Evolutionary conservation across 2,113 vertebrate genomes (phyloP).

Genomic region (Ictidomys tridecemlineatus): DNA sequence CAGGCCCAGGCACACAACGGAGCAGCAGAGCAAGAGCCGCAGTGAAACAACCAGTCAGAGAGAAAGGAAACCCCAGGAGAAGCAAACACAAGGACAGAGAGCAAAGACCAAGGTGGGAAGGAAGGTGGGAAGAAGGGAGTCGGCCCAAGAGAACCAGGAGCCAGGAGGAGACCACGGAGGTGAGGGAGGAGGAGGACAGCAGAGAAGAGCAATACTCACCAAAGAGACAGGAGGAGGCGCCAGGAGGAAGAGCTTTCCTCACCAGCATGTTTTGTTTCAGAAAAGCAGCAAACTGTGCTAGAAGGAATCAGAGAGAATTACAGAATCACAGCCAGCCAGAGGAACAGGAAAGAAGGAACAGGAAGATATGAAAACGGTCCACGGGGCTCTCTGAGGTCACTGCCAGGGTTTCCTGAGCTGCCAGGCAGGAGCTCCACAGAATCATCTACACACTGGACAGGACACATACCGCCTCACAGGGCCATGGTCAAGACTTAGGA

Average conservation of each 20-base stretch:
- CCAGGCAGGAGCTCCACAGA: neutral
- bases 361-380: conserved; percentile 28
- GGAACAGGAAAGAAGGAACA: neutral
- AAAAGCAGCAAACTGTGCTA: conserved; percentile 99
- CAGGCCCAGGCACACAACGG: conserved; percentile 26
- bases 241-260: conserved; percentile 98
- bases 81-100: neutral
- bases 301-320: conserved; percentile 90
- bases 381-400: neutral
- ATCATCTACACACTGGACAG: neutral
- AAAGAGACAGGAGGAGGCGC: conserved; percentile 97
- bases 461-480: neutral
- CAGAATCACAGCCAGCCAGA: conserved; percentile 84
- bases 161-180: neutral
- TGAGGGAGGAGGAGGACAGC: neutral
- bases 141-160: neutral
- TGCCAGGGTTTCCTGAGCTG: neutral
- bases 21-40: neutral
- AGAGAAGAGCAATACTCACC: conserved; percentile 93
- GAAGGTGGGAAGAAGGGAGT: too few relatives aligned
- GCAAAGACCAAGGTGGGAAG: too few relatives aligned
- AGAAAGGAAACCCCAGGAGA: conserved; percentile 1
- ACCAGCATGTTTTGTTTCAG: conserved; percentile 99
- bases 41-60: neutral
- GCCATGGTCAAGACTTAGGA: neutral